Evolutionary conservation across 2,888 invertebrate species (phyloP), one percentile per base, ranked within the genome.

Genomic region (Campaea margaritaria): DNA sequence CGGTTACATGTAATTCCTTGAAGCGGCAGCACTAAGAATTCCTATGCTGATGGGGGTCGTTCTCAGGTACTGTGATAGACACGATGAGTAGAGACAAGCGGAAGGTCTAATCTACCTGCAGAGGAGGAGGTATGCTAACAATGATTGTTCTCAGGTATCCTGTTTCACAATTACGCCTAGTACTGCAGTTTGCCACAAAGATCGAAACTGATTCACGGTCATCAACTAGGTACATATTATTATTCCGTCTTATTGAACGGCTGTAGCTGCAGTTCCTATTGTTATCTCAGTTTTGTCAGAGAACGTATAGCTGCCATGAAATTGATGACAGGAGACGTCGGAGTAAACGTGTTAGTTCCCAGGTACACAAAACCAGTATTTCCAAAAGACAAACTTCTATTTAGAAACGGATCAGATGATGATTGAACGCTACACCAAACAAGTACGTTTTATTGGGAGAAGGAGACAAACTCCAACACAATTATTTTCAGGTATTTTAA

Each of bases 91-190:
- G 1, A 9, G n/a, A n/a, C n/a, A n/a, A n/a, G n/a, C 31, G 31
- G 9, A 31, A 31, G 10, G 1, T 7, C 31, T 31, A 7, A 7
- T 31, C 31, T 31, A 9, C 7, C 31, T 31, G 9, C 31, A 31
- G 31, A 31, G 31, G 4, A 27, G 2, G 31, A 31, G 31, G 31
- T 31, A 10, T 9, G 10, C 31, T 31, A 31, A 31, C 31, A 41
- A 7, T 10, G 50, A 43, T 50, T 50, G 16, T 43, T 43, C 31
- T n/a, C 50, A 50, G 50, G 42, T 42, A 34, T 14, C 14, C 10
- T 0, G 11, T 0, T n/a, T n/a, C n/a, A 1, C 36, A 36, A n/a
- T 12, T 36, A 36, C n/a, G 2, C 2, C n/a, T n/a, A 34, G 34
- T 34, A 34, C 5, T 21, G 21, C 21, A 21, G 21, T 3, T 21